phyloP scores from a whole-genome alignment of 2,113 vertebrate genomes.

The Pedionomus torquatus region DNA sequence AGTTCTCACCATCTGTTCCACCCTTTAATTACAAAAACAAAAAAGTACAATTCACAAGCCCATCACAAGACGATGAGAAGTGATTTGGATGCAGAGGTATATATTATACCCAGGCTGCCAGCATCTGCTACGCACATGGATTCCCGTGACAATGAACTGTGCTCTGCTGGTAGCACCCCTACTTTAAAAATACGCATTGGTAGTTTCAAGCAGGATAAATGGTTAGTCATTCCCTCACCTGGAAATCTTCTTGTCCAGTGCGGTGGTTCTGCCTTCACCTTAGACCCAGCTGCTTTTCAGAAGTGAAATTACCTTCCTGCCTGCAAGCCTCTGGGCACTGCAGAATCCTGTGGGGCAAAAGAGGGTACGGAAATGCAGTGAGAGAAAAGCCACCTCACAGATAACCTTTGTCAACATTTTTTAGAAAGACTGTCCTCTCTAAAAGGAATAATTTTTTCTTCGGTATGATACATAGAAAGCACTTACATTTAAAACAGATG shows the following conservation, averaged over 20 bases:
- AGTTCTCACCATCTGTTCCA: constrained; percentile 1
- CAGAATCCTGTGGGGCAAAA: not conserved
- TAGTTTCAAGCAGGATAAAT: not conserved
- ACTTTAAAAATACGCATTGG: not conserved
- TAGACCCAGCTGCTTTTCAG: not conserved
- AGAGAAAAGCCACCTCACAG: not conserved
- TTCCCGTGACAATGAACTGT: not conserved
- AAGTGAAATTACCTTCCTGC: not conserved
- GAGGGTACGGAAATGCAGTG: not conserved
- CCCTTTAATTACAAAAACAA: not conserved
- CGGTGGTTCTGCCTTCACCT: not conserved
- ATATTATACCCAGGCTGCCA: not conserved
- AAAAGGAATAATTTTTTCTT: not conserved
- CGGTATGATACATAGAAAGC: not conserved
- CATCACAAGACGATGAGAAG: not conserved
- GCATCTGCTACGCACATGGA: not conserved
- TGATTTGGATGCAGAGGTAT: not conserved
- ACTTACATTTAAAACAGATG: constrained; percentile 2
- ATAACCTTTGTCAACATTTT: not conserved
- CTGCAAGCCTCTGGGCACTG: not conserved
- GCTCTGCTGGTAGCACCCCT: not conserved
- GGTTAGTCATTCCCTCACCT: not conserved
- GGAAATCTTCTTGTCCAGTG: not conserved
- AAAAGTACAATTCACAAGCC: not conserved
- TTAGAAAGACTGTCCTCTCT: not conserved